Conservation (phyloP, 1,140 invertebrate species). For the Drosophila kohkoa region DNA sequence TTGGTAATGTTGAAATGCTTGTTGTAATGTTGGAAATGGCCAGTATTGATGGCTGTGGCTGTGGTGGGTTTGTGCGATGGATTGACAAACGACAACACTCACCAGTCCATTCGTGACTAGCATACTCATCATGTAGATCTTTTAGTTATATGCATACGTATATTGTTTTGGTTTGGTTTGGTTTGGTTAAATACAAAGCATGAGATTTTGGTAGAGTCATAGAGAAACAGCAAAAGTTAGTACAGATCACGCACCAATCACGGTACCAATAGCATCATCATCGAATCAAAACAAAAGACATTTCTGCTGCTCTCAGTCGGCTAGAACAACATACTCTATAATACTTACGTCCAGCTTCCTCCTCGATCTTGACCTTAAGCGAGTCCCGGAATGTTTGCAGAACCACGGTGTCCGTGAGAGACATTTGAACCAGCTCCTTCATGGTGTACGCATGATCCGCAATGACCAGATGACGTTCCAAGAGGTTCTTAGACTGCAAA, state of each 20-base stretch:
- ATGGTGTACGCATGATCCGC: conserved; percentile 90
- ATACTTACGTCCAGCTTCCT: conserved; percentile 91
- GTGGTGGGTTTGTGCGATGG: conserved; percentile 69
- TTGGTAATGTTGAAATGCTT: conserved; percentile 37
- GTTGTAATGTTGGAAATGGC: conserved; percentile 29
- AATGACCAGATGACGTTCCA: conserved; percentile 93
- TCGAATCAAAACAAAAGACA: conserved; percentile 51
- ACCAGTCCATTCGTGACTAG: conserved; percentile 84
- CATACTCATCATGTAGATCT: conserved; percentile 84
- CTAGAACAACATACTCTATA: not conserved
- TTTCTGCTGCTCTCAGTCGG: conserved; percentile 6
- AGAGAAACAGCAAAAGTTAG: conserved; percentile 69
- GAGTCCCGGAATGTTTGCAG: conserved; percentile 90
- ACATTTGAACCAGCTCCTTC: conserved; percentile 89
- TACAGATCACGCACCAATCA: conserved; percentile 58
- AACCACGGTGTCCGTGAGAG: conserved; percentile 86
- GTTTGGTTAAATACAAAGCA: conserved; percentile 68
- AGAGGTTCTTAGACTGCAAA: conserved; percentile 89
- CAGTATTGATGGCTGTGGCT: conserved; percentile 44
- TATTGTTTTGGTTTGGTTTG: conserved; percentile 48
- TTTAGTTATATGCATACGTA: conserved; percentile 48
- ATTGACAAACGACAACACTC: conserved; percentile 75
- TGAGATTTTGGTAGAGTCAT: conserved; percentile 62
- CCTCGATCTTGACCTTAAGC: conserved; percentile 89
- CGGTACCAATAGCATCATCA: conserved; percentile 62